Evolutionary conservation across 2,888 invertebrate species (phyloP).

Genomic region (Ommatoiulus sabulosus): DNA sequence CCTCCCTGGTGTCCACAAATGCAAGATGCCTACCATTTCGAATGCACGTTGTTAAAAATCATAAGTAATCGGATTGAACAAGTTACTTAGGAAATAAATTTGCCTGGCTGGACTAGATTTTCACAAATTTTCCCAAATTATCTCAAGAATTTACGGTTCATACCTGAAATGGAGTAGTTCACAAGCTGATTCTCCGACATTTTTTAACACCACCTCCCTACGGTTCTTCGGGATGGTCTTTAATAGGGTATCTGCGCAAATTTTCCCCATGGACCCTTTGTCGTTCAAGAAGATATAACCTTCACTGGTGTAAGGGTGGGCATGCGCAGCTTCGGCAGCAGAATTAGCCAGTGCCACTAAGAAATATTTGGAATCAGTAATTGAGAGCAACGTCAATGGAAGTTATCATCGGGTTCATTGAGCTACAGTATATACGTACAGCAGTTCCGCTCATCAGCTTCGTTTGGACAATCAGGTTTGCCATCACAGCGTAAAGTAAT

Average conservation of each 20-base stretch:
- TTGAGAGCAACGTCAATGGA: too few species aligned
- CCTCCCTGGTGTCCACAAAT: conserved; percentile 76
- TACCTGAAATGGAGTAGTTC: conserved; percentile 82
- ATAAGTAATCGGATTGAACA: too few species aligned
- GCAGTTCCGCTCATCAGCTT: conserved; percentile 69
- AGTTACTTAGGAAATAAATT: too few species aligned
- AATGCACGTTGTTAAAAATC: not conserved
- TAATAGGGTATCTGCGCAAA: conserved; percentile 84
- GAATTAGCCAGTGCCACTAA: conserved; percentile 82
- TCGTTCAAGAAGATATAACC: conserved; percentile 90
- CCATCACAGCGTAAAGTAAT: conserved; percentile 68
- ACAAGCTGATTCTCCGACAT: conserved; percentile 83
- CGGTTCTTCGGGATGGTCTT: conserved; percentile 71
- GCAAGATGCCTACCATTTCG: conserved; percentile 73
- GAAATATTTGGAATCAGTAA: conserved; percentile 54
- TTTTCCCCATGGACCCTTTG: conserved; percentile 82
- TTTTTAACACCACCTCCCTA: conserved; percentile 73
- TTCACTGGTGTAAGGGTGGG: conserved; percentile 74
- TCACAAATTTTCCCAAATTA: too few species aligned
- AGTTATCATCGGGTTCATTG: conserved; percentile 59
- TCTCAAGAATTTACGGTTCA: conserved; percentile 63
- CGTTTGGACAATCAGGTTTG: conserved; percentile 67
- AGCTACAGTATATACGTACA: conserved; percentile 64
- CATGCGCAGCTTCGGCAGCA: conserved; percentile 71
- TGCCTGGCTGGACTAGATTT: too few species aligned